These are phyloP conservation scores for Dicerorhinus sumatrensis DNA, from an alignment of 2,113 vertebrate genomes.

Conservation along the genomic window DNA sequence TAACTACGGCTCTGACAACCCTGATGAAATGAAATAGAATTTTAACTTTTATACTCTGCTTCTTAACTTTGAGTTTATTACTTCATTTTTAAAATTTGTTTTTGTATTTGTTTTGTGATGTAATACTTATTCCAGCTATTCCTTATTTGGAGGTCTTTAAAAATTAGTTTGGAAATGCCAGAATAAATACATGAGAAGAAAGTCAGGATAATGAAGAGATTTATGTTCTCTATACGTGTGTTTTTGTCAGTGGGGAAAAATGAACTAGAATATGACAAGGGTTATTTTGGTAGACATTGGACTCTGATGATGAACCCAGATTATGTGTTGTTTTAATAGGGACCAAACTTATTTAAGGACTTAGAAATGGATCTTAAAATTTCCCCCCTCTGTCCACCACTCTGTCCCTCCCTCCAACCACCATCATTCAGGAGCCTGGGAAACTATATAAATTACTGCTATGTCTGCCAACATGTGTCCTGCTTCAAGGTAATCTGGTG, in stretches of 20 bases:
- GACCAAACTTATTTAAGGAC: not conserved
- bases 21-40: not conserved
- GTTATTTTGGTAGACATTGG: not conserved
- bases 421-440: not conserved
- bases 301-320: not conserved
- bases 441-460: not conserved
- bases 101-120: conserved; percentile 11
- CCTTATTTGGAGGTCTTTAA: conserved; percentile 54
- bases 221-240: not conserved
- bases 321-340: not conserved
- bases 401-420: not conserved
- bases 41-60: conserved; percentile 9
- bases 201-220: not conserved
- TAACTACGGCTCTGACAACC: not conserved
- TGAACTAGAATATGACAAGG: not conserved
- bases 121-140: not conserved
- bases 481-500: not conserved
- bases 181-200: conserved; percentile 20
- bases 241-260: not conserved
- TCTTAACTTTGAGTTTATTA: conserved; percentile 21
- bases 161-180: not conserved
- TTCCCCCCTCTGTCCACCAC: not conserved
- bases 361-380: conserved; percentile 22
- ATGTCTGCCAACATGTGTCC: not conserved
- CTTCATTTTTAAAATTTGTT: not conserved